Base-by-base conservation (phyloP, 2,797 vertebrate genomes). In the Diglossa cyanea region DNA sequence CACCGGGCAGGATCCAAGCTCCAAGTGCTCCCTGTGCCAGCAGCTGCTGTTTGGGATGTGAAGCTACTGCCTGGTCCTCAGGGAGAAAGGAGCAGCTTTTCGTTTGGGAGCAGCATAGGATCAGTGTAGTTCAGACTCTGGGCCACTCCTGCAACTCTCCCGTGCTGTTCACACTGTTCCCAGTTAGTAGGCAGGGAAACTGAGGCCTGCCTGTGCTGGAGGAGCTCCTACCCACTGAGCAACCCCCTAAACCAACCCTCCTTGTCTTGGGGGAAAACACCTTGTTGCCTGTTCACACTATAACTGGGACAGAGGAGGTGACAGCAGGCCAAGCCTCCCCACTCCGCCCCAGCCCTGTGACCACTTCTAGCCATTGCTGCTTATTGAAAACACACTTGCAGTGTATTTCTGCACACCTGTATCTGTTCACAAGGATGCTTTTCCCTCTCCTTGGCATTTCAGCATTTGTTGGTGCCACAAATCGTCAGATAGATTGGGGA, bases 121-220 rank as follows among this genome's bases (percentile, higher is more conserved):
- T 31, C 42, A 3, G 21, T 10, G 10, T 13, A 14, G 20, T 15
- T 72, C 47, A 39, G 21, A 9, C 10, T 40, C 31, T 16, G 35
- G 11, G 31, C 39, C 37, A 10, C 21, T 55, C 30, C 23, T 53
- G 40, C 8, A 17, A 2, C 4, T 66, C 44, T 11, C n/a, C 28
- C 0, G 0, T 20, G 39, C 8, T 2, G 1, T 48, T 74, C n/a
- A 14, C 4, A 2, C 12, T 20, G 0, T 50, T 47, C 68, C 30
- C 42, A 23, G 5, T 19, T 25, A 17, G 7, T 2, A 39, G 35
- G 17, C 14, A 53, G 81, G 33, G 67, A 85, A 85, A 63, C 53
- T 30, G 70, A 89, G 71, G 63, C 53, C 67, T 0, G 1, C 3
- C n/a, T 15, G 19, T 5, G 30, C 23, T 44, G 66, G n/a, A 31